Conservation (phyloP, 2,888 invertebrate genomes). For the Thysanoteuthis rhombus region DNA sequence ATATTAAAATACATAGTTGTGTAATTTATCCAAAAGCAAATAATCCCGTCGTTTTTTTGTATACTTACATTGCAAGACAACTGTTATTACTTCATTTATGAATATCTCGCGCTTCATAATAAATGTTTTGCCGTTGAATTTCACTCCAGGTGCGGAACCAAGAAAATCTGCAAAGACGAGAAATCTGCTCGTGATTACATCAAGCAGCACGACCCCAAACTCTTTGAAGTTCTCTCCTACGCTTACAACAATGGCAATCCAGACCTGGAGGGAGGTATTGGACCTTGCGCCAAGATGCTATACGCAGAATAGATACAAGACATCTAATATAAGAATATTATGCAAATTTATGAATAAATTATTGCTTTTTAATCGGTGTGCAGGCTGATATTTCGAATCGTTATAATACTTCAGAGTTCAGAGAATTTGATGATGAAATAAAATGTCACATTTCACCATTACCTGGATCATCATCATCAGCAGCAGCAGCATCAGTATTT, state of each 20-base stretch:
- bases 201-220: slow-evolving; percentile 12
- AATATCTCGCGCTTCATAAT: neutral
- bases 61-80: neutral
- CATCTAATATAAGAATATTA: neutral
- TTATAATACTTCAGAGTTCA: too few species aligned
- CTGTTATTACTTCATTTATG: neutral
- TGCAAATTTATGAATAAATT: neutral
- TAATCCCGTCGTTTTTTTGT: too few species aligned
- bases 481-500: too few species aligned
- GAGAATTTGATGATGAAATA: too few species aligned
- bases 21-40: too few species aligned
- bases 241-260: neutral
- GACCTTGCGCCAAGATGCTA: neutral
- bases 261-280: neutral
- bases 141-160: slow-evolving; percentile 24
- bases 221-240: slow-evolving; percentile 1
- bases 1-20: too few species aligned
- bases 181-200: neutral
- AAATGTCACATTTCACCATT: too few species aligned
- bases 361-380: neutral
- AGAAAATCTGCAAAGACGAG: neutral
- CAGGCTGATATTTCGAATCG: too few species aligned
- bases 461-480: too few species aligned
- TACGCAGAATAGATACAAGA: neutral
- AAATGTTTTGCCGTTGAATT: neutral